A percentile compares a stretch with the other conserved stretches of the same genome.
phyloP scores from a whole-genome alignment of 2,797 vertebrate genomes.

The Clarias fuscus region DNA sequence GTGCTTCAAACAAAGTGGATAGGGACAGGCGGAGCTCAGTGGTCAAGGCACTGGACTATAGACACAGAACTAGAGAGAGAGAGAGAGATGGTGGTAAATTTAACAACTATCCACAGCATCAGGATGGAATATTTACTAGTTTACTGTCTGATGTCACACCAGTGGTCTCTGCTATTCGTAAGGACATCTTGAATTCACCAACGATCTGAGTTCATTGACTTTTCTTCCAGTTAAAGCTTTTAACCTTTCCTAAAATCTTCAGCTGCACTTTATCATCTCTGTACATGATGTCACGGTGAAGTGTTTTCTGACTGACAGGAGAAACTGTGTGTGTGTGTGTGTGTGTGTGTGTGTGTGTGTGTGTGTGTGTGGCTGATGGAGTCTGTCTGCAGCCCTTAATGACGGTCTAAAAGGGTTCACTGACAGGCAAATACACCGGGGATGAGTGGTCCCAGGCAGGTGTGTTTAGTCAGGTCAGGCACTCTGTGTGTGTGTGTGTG shows the following conservation, averaged over 20 bases:
- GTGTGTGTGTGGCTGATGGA: not conserved
- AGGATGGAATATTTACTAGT: not conserved
- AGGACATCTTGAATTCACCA: not conserved
- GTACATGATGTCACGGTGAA: not conserved
- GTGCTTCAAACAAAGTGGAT: no score
- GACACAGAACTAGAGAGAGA: no score
- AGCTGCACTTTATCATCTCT: not conserved
- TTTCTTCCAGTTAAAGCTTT: not conserved
- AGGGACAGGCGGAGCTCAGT: no score
- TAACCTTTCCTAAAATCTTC: not conserved
- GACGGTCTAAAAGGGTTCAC: constrained; percentile 6
- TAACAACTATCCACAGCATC: no score
- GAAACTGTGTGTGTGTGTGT: not conserved
- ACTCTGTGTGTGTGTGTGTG: not conserved
- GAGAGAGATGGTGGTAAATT: no score
- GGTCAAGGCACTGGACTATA: no score
- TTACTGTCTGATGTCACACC: not conserved
- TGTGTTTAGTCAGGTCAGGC: constrained; percentile 16
- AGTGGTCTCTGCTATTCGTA: no score
- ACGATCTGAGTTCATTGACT: not conserved
- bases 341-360: no score
- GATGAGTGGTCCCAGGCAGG: constrained; percentile 13
- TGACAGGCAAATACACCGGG: constrained; percentile 3
- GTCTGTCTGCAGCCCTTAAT: not conserved
- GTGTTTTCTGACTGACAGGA: constrained; percentile 8